Evolutionary conservation across 2,888 invertebrate species (phyloP).

Genomic region (Drosophila rubida): DNA sequence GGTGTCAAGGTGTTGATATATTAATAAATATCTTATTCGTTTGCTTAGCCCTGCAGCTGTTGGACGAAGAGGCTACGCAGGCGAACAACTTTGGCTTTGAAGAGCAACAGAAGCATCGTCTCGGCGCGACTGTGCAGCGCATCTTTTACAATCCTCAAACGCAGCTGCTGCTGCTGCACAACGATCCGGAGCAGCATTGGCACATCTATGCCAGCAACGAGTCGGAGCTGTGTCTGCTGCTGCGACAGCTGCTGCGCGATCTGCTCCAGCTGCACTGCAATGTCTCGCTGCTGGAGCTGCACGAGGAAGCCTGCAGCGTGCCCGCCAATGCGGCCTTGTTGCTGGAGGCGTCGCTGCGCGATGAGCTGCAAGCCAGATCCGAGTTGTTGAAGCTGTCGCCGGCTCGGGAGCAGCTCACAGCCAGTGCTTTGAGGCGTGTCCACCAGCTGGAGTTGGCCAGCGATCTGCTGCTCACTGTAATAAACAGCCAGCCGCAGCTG

Average conservation of each 20-base stretch:
- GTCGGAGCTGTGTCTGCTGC: constrained; percentile 59
- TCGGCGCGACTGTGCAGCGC: constrained; percentile 21
- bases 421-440: constrained; percentile 23
- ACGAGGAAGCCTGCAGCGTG: constrained; percentile 6
- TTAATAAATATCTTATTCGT: no score
- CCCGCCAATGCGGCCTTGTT: constrained; percentile 35
- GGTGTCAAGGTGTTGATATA: no score
- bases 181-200: constrained; percentile 51
- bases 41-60: constrained; percentile 7
- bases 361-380: constrained; percentile 61
- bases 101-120: background rate
- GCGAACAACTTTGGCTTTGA: constrained; percentile 20
- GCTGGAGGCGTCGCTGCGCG: constrained; percentile 70
- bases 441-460: constrained; percentile 58
- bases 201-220: constrained; percentile 66
- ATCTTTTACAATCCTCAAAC: constrained; percentile 70
- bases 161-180: constrained; percentile 60
- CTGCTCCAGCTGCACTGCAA: constrained; percentile 69
- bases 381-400: constrained; percentile 19
- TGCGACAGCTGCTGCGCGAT: constrained; percentile 67
- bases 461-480: constrained; percentile 57
- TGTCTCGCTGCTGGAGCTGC: constrained; percentile 44
- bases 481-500: constrained; percentile 24
- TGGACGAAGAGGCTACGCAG: constrained; percentile 31
- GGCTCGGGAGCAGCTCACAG: background rate